Conservation (phyloP, 2,113 vertebrate species). For the Daphoenositta chrysoptera region DNA sequence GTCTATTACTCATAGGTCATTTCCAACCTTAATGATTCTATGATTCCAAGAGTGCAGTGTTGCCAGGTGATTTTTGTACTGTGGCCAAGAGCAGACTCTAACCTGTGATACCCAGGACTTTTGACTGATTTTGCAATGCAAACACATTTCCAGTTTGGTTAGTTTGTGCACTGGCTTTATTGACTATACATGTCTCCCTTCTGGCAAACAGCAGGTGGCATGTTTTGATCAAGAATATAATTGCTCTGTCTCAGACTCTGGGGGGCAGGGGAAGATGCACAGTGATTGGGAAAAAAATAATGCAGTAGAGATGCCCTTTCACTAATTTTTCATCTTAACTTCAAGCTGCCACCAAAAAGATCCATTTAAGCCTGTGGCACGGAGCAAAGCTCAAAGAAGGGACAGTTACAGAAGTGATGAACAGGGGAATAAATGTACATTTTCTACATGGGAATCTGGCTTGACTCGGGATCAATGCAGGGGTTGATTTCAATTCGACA, state of each 20-base stretch:
- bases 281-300: background rate
- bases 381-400: background rate
- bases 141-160: background rate
- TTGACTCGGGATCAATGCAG: background rate
- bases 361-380: background rate
- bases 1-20: background rate
- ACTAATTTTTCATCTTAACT: background rate
- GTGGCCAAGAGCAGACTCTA: background rate
- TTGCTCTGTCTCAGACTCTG: background rate
- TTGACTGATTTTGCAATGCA: background rate
- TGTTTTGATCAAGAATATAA: background rate
- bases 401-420: background rate
- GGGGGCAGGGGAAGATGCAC: background rate
- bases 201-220: slow-evolving; percentile 34
- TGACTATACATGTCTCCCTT: background rate
- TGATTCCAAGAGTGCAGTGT: background rate
- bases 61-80: background rate
- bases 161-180: background rate
- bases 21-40: background rate
- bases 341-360: background rate
- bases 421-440: background rate
- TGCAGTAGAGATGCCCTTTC: background rate
- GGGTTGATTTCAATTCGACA: background rate
- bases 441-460: background rate
- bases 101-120: background rate